Evolutionary conservation across 2,888 invertebrate genomes (phyloP).

Genomic region (Acronicta leporina): DNA sequence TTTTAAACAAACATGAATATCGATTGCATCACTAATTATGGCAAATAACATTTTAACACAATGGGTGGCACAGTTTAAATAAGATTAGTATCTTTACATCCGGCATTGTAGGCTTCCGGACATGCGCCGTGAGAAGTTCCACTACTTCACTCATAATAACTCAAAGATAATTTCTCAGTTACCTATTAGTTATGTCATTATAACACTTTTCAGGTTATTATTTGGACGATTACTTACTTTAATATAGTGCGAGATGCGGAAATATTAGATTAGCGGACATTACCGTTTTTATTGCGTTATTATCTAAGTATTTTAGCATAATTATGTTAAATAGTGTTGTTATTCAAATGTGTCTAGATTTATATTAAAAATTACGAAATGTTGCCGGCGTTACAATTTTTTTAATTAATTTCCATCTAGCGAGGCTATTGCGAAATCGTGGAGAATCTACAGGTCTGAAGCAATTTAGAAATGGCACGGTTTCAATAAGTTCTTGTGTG

Average conservation of each 20-base stretch:
- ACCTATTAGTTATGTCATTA: slow-evolving; percentile 58
- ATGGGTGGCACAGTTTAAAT: slow-evolving; percentile 53
- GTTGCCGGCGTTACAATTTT: not conserved
- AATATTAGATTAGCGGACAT: slow-evolving; percentile 40
- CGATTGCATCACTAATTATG: slow-evolving; percentile 61
- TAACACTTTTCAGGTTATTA: slow-evolving; percentile 44
- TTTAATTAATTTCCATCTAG: slow-evolving; percentile 36
- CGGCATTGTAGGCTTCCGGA: slow-evolving; percentile 51
- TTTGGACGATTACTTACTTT: slow-evolving; percentile 32
- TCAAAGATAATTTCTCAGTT: slow-evolving; percentile 44
- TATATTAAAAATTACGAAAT: slow-evolving; percentile 3
- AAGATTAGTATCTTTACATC: slow-evolving; percentile 54
- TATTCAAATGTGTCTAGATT: slow-evolving; percentile 9
- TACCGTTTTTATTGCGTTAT: slow-evolving; percentile 44
- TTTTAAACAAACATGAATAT: slow-evolving; percentile 57
- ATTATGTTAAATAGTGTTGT: slow-evolving; percentile 8
- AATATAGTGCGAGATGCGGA: slow-evolving; percentile 28
- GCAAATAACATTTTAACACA: slow-evolving; percentile 53
- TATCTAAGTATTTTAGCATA: slow-evolving; percentile 14
- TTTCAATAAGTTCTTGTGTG: not conserved
- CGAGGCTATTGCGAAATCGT: slow-evolving; percentile 15
- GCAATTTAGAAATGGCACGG: not conserved
- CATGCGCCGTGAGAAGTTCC: slow-evolving; percentile 51
- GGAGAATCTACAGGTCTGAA: not conserved
- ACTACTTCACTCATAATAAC: slow-evolving; percentile 43